Evolutionary conservation across 2,797 vertebrate species (phyloP).

Genomic region (Eremophila alpestris): DNA sequence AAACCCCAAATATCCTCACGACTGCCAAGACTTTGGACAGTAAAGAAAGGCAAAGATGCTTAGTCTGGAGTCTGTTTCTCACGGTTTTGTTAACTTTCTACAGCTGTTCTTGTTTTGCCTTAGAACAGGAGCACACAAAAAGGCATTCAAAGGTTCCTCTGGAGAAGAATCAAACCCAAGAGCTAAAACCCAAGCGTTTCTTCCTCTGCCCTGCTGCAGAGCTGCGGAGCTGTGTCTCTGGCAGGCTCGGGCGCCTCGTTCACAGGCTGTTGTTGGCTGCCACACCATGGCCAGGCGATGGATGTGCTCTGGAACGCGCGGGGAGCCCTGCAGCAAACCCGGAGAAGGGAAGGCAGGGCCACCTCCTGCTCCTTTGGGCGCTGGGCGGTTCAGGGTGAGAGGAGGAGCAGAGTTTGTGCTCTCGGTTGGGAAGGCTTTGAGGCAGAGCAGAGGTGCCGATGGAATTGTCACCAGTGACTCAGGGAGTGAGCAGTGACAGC

Average conservation of each 20-base stretch:
- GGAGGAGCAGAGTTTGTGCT: background rate
- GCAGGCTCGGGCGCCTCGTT: background rate
- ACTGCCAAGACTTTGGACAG: background rate
- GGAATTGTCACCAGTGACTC: background rate
- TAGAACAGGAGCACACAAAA: background rate
- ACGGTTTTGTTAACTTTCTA: background rate
- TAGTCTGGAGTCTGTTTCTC: background rate
- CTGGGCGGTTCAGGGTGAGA: background rate
- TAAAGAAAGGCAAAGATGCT: background rate
- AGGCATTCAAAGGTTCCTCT: background rate
- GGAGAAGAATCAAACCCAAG: background rate
- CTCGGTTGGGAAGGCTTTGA: background rate
- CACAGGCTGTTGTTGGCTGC: background rate
- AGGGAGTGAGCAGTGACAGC: background rate
- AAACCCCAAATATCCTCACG: background rate
- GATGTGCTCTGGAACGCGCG: background rate
- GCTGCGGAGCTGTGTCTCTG: background rate
- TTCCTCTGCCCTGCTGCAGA: background rate
- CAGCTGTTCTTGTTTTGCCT: background rate
- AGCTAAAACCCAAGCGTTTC: accelerated
- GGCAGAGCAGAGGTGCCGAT: background rate
- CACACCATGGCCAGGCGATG: background rate
- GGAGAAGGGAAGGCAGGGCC: background rate
- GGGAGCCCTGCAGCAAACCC: background rate
- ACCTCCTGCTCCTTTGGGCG: background rate